Conservation (phyloP, 1,140 invertebrate species). For the Calliphora vicina region DNA sequence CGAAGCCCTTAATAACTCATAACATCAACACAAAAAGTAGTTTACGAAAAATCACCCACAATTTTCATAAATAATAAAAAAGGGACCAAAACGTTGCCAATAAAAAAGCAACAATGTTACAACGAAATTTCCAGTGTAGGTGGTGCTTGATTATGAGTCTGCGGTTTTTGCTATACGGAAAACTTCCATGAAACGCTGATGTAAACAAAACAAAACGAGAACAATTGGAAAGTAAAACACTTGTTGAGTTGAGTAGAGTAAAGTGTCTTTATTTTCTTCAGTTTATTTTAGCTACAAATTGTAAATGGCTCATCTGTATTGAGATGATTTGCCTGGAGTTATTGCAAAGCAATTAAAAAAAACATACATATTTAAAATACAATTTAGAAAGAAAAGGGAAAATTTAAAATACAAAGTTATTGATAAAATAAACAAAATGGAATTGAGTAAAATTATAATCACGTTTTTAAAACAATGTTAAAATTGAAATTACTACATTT, state of each 20-base stretch:
- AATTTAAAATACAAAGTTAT: neutral
- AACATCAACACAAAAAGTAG: neutral
- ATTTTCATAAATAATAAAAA: conserved; percentile 27
- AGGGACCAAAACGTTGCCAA: conserved; percentile 13
- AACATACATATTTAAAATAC: neutral
- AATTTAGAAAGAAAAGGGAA: neutral
- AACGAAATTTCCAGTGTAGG: conserved; percentile 15
- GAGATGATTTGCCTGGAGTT: no score
- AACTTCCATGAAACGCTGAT: neutral
- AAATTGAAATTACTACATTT: neutral
- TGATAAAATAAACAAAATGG: neutral
- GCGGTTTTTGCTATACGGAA: conserved; percentile 19
- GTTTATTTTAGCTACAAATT: no score
- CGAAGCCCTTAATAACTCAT: neutral
- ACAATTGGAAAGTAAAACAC: conserved; percentile 24
- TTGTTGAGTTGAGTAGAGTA: neutral
- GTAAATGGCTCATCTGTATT: no score
- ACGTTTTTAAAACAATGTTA: neutral
- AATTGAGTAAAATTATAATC: neutral
- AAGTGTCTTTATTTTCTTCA: no score
- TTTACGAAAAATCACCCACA: conserved; percentile 17
- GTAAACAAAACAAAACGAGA: neutral
- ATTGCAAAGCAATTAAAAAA: neutral
- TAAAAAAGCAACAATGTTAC: conserved; percentile 27
- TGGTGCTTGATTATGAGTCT: conserved; percentile 33